Conservation (phyloP, 2,113 vertebrate species). For the Colius striatus region DNA sequence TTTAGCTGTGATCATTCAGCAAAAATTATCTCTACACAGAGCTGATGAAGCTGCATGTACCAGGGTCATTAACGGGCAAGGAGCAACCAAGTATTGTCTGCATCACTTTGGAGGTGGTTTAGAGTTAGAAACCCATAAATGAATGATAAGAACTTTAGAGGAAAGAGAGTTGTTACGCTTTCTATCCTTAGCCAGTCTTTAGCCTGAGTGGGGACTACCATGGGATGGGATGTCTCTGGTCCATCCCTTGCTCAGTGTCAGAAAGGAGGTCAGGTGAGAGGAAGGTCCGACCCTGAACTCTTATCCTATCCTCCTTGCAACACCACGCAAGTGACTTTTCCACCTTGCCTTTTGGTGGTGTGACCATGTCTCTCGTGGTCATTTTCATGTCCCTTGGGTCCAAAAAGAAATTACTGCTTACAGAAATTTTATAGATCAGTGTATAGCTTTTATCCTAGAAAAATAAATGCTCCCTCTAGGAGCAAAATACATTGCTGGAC, state of each 20-base stretch:
- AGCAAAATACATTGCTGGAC: neutral
- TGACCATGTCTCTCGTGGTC: rapidly evolving
- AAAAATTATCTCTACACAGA: neutral
- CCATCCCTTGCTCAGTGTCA: neutral
- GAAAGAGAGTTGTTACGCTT: neutral
- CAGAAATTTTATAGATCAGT: neutral
- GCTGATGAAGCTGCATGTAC: neutral
- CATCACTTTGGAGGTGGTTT: neutral
- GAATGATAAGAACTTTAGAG: neutral
- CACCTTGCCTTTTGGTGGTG: neutral
- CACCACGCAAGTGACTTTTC: neutral
- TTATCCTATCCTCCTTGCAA: neutral
- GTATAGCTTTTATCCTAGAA: neutral
- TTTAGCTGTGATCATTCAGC: neutral
- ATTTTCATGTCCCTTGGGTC: neutral
- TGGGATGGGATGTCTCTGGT: neutral
- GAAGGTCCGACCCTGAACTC: neutral
- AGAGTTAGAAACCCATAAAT: neutral
- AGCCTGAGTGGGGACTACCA: neutral
- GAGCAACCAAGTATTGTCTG: neutral
- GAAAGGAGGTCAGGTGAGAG: neutral
- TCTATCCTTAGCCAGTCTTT: neutral
- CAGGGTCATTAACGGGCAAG: neutral
- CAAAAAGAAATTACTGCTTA: neutral
- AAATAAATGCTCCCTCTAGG: neutral